Percentiles rank a stretch among this genome's conserved stretches.
phyloP scores from a whole-genome alignment of 2,888 invertebrate genomes.

The Sepiola atlantica region DNA sequence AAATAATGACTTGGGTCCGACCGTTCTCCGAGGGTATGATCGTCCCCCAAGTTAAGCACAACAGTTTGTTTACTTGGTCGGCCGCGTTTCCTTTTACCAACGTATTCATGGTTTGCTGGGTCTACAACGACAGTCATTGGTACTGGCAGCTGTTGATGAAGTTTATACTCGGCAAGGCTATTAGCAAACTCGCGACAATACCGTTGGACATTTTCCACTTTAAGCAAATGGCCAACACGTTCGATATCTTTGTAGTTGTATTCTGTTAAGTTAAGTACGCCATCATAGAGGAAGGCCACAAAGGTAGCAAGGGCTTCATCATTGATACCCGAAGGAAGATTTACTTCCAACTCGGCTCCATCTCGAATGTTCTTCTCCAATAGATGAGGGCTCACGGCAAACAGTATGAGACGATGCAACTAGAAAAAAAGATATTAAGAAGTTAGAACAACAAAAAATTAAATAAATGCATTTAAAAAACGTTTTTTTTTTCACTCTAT shows the following conservation, averaged over 20 bases:
- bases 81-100: slow-evolving; percentile 32
- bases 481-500: too few relatives aligned
- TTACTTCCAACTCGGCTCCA: slow-evolving; percentile 44
- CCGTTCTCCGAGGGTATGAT: background rate
- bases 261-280: slow-evolving; percentile 44
- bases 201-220: slow-evolving; percentile 41
- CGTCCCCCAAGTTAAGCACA: slow-evolving; percentile 39
- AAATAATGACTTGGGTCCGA: slow-evolving; percentile 43
- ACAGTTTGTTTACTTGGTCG: slow-evolving; percentile 46
- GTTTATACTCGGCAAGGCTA: slow-evolving; percentile 35
- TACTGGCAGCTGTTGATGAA: slow-evolving; percentile 11
- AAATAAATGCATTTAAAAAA: too few relatives aligned
- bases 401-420: slow-evolving; percentile 40
- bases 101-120: background rate
- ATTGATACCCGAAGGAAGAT: slow-evolving; percentile 41
- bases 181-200: slow-evolving; percentile 43
- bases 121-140: background rate
- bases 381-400: slow-evolving; percentile 47
- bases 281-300: slow-evolving; percentile 45
- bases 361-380: slow-evolving; percentile 46
- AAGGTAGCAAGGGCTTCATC: slow-evolving; percentile 44
- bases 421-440: background rate
- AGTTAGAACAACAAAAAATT: too few relatives aligned
- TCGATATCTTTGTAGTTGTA: slow-evolving; percentile 43
- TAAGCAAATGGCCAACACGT: slow-evolving; percentile 8